A percentile compares a stretch with the other conserved stretches of the same genome.
Conservation (phyloP, 2,113 vertebrate genomes). For the Collichthys lucidus region DNA sequence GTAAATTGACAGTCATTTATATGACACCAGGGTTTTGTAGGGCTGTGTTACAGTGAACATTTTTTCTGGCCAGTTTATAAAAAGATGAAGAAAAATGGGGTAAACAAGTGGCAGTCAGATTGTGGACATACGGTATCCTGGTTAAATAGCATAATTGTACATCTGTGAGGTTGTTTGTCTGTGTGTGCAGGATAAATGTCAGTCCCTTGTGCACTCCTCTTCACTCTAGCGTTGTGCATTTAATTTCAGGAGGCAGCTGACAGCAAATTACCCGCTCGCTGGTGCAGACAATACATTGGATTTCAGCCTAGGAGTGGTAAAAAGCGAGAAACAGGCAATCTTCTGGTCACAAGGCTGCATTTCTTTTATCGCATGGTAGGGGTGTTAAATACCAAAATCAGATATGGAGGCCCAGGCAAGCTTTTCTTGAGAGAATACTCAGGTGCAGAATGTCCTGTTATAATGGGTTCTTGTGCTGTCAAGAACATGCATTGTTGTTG, state of each 20-base stretch:
- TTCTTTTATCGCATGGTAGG: conserved; percentile 2
- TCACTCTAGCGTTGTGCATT: conserved; percentile 40
- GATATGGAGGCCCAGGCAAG: conserved; percentile 5
- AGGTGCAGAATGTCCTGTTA: neutral
- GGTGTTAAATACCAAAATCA: conserved; percentile 11
- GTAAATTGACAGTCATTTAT: neutral
- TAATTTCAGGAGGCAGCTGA: conserved; percentile 50
- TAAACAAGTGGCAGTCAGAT: neutral
- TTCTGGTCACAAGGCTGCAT: neutral
- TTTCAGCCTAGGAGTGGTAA: conserved; percentile 15
- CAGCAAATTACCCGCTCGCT: conserved; percentile 52
- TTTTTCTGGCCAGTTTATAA: neutral
- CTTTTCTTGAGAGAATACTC: conserved; percentile 1
- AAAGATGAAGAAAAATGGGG: conserved; percentile 1
- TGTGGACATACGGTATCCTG: neutral
- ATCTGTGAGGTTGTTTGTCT: conserved; percentile 16
- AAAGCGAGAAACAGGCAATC: conserved; percentile 12
- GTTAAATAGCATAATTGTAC: conserved; percentile 22
- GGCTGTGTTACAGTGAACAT: neutral
- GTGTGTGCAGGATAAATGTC: conserved; percentile 12
- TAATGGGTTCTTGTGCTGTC: conserved; percentile 4
- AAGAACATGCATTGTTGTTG: conserved; percentile 18
- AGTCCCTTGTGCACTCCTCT: conserved; percentile 20
- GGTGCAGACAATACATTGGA: conserved; percentile 38
- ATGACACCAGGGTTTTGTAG: neutral